Base-by-base conservation (phyloP, 2,888 invertebrate species). In the Polydrusus tereticollis region DNA sequence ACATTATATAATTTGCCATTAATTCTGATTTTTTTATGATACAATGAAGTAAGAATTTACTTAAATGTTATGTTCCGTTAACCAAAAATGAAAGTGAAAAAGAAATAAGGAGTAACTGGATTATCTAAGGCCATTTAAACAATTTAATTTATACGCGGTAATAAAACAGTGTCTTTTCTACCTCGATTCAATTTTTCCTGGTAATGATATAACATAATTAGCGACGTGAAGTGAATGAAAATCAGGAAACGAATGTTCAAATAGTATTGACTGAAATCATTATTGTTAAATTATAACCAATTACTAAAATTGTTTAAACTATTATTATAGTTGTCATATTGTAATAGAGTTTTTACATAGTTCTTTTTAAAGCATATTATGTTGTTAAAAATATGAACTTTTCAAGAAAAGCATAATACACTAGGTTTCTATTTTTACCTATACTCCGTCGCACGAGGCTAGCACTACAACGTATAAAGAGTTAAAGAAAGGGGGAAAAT, bases 31-130 rank as follows among this genome's bases (percentile, higher is more conserved):
- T 47, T 47, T 47, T 21, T 21, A 21, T 47, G 10, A 47, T 47
- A n/a, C 21, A 47, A 23, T 47, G 43, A 26, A 14, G 23, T 59
- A 26, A 59, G 41, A 43, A 18, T 3, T 33, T 38, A 20, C 23
- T 21, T 41, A 14, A 59, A 20, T 20, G 38, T 36, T 38, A 21
- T 14, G 33, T 38, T 38, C 18, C 23, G 41, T 41, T 5, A 58
- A 55, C 21, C 23, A 14, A 59, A 41, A 59, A 59, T 14, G 59
- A 59, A 59, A 59, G 58, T 41, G 16, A 21, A n/a, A n/a, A 14
- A 57, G 7, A 59, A 58, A 58, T 16, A 59, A 58, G 12, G 8
- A 14, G 23, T 10, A 58, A 58, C 1, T n/a, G 7, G 33, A 26
- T 7, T 43, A 59, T 59, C 26, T 43, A 41, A 26, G 21, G 21